A percentile compares a stretch with the other conserved stretches of the same genome.
Evolutionary conservation across 2,113 vertebrate species (phyloP).

Genomic region (Grammomys dolichurus): DNA sequence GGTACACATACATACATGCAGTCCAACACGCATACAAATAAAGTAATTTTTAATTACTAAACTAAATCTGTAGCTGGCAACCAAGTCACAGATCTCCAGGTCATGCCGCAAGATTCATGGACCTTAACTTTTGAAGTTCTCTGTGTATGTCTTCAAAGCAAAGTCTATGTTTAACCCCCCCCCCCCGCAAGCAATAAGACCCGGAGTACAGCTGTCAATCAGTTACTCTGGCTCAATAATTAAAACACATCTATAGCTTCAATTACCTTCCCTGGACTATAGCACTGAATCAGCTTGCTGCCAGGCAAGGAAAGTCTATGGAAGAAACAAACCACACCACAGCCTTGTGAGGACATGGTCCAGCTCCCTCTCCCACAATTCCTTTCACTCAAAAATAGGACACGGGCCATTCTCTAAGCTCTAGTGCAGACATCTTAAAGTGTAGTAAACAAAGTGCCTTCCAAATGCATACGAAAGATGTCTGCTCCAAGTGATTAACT

Average conservation of each 20-base stretch:
- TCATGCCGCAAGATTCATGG: background rate
- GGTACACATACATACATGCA: background rate
- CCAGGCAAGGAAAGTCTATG: background rate
- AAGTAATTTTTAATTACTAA: background rate
- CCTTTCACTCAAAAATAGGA: conserved; percentile 13
- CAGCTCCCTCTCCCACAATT: background rate
- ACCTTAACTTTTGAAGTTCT: background rate
- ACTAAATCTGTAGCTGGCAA: background rate
- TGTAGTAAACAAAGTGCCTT: conserved; percentile 24
- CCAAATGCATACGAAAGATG: background rate
- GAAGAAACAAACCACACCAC: background rate
- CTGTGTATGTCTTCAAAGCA: background rate
- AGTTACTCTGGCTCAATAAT: background rate
- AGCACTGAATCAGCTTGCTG: background rate
- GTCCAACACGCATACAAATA: background rate
- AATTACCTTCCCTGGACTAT: background rate
- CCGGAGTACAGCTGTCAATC: rapidly evolving
- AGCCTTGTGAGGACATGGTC: background rate
- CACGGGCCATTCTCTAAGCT: background rate
- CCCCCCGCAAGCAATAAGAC: background rate
- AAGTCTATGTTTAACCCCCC: background rate
- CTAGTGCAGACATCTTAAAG: background rate
- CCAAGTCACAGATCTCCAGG: background rate
- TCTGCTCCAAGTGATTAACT: background rate
- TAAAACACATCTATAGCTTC: background rate